A percentile compares a stretch with the other conserved stretches of the same genome.
These are phyloP conservation scores for Myrmecobius fasciatus DNA, from an alignment of 2,113 vertebrate genomes.

Conservation along the genomic window DNA sequence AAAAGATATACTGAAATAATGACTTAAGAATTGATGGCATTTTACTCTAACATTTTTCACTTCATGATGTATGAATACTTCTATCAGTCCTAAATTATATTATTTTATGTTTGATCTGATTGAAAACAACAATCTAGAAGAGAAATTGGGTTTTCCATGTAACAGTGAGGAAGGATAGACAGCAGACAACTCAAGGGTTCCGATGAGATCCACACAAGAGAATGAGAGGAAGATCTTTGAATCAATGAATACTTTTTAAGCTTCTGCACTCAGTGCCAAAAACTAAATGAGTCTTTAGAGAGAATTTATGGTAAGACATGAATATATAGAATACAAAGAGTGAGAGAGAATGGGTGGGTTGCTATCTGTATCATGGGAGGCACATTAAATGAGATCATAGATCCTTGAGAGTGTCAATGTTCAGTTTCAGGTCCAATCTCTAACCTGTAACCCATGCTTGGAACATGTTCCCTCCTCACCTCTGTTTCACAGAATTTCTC, in stretches of 20 bases:
- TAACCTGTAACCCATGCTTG: neutral
- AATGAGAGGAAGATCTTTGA: neutral
- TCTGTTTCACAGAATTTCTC: neutral
- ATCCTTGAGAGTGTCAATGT: neutral
- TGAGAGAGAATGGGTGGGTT: neutral
- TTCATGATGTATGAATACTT: conserved; percentile 27
- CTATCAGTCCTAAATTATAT: conserved; percentile 54
- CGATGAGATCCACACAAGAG: neutral
- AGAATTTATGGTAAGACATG: neutral
- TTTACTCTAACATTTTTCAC: conserved; percentile 42
- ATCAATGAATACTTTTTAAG: neutral
- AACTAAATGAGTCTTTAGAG: neutral
- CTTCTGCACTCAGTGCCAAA: neutral
- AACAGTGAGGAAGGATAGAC: neutral
- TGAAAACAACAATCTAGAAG: neutral
- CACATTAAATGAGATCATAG: neutral
- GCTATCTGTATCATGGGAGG: neutral
- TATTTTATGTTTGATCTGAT: conserved; percentile 59
- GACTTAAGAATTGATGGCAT: conserved; percentile 63
- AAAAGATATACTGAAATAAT: conserved; percentile 76
- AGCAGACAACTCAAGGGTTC: neutral
- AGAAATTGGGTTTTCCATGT: neutral
- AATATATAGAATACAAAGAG: neutral
- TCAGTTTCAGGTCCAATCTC: neutral
- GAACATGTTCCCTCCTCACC: neutral